A percentile compares a stretch with the other conserved stretches of the same genome.
phyloP scores from a whole-genome alignment of 1,140 invertebrate species.

The Anagrus nilaparvatae region DNA sequence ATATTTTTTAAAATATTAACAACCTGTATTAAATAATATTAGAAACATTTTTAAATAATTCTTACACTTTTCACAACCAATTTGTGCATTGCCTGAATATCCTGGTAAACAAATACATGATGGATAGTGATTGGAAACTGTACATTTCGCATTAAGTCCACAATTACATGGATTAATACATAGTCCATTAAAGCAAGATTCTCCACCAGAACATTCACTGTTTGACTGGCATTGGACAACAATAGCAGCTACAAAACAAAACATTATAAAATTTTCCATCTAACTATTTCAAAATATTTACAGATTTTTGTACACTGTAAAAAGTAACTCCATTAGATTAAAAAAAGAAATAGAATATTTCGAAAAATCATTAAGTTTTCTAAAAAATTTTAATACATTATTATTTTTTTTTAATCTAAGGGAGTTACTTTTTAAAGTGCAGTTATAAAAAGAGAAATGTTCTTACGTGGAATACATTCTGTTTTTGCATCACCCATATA shows the following conservation, averaged over 20 bases:
- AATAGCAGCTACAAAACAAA: slow-evolving; percentile 37
- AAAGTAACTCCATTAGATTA: too few species aligned
- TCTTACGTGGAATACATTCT: slow-evolving; percentile 68
- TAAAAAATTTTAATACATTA: too few species aligned
- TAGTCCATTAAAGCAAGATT: slow-evolving; percentile 67
- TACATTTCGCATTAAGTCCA: slow-evolving; percentile 69
- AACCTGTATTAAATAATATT: too few species aligned
- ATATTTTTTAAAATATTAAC: background rate
- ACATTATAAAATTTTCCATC: too few species aligned
- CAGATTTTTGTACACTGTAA: too few species aligned
- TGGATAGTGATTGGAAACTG: slow-evolving; percentile 69
- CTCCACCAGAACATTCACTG: slow-evolving; percentile 64
- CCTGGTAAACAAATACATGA: slow-evolving; percentile 67
- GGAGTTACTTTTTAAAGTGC: background rate
- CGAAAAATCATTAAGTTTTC: too few species aligned
- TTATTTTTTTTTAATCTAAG: slow-evolving; percentile 6
- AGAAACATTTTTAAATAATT: too few species aligned
- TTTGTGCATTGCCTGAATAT: slow-evolving; percentile 73
- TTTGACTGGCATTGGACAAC: slow-evolving; percentile 62
- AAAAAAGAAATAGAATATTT: too few species aligned
- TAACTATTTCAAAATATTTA: too few species aligned
- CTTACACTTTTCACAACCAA: slow-evolving; percentile 63
- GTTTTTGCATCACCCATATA: slow-evolving; percentile 63
- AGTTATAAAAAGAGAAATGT: background rate
- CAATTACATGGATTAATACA: slow-evolving; percentile 80